Evolutionary conservation across 2,113 vertebrate species (phyloP), one percentile per base, ranked within the genome.

Genomic region (Eclectus roratus): DNA sequence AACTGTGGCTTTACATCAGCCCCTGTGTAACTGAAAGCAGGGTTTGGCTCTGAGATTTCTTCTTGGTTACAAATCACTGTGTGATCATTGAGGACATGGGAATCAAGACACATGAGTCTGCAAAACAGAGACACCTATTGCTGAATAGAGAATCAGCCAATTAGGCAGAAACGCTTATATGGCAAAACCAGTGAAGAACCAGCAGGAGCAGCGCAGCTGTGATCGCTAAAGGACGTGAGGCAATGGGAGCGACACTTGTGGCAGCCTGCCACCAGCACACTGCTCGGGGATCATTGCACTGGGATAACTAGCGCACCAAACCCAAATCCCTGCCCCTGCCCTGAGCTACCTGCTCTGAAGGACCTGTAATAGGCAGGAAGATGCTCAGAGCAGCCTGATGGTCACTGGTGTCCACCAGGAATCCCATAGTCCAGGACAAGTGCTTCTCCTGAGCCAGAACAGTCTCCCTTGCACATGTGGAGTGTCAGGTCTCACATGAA

Each of bases 41-140:
- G 47, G 25, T 63, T 20, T 80, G 66, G 70, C 28, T 70, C 80
- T 2, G 17, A 37, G 71, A 52, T 23, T 74, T 44, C 88, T 74
- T 76, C 20, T 63, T 71, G 85, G 60, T 77, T 88, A 33, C 8
- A 29, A 78, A 78, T 50, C 64, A 39, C 8, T 0, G 31, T 3
- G 17, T 58, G 90, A 85, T 41, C 77, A 43, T 0, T 23, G 82
- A 93, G 90, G 90, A 77, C 4, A 8, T 33, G 1, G 23, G 82
- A 91, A 85, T 50, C 18, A 17, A 93, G 89, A 81, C 72, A 77
- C 79, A 13, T 4, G 72, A 81, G 78, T 58, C 8, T 91, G 91
- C 91, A 94, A 89, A 93, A 65, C 77, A 92, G 91, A 85, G 77
- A 83, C 68, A 70, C 21, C 72, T 78, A 56, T 8, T 86, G 91